Conservation (phyloP, 2,797 vertebrate genomes). For the Neoniphon sammara region DNA sequence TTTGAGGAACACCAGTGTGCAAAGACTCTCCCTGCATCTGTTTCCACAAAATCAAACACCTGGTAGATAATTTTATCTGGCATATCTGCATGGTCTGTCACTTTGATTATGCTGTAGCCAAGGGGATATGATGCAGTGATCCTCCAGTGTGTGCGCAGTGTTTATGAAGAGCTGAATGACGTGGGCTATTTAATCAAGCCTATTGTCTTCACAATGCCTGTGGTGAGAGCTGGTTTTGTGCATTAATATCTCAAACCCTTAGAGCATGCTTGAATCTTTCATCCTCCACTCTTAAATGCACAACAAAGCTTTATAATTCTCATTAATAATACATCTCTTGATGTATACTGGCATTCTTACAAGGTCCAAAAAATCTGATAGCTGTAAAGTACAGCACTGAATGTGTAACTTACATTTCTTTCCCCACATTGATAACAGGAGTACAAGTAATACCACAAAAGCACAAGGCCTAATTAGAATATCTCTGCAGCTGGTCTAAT, state of each 20-base stretch:
- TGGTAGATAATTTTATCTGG: conserved; percentile 35
- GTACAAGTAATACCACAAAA: conserved; percentile 55
- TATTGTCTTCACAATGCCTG: conserved; percentile 7
- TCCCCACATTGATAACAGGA: conserved; percentile 39
- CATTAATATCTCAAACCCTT: not conserved
- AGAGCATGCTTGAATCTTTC: not conserved
- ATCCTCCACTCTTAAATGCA: not conserved
- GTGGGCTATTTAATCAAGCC: conserved; percentile 1
- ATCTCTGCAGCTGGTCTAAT: conserved; percentile 78
- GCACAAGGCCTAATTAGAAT: conserved; percentile 79
- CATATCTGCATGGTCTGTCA: conserved; percentile 26
- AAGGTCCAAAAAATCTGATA: not conserved
- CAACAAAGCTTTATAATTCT: not conserved
- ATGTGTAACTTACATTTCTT: conserved; percentile 33
- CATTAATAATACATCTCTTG: no score
- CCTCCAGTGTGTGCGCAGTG: conserved; percentile 18
- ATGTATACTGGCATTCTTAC: not conserved
- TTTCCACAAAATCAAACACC: conserved; percentile 30
- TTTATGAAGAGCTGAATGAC: conserved; percentile 20
- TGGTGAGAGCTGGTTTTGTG: not conserved
- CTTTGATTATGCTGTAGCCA: conserved; percentile 67
- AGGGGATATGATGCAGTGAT: conserved; percentile 53
- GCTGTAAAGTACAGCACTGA: conserved; percentile 12
- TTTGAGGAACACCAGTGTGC: not conserved
- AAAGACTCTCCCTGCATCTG: conserved; percentile 4